Base-by-base conservation (phyloP, 2,888 invertebrate genomes). In the Drymonia ruficornis region DNA sequence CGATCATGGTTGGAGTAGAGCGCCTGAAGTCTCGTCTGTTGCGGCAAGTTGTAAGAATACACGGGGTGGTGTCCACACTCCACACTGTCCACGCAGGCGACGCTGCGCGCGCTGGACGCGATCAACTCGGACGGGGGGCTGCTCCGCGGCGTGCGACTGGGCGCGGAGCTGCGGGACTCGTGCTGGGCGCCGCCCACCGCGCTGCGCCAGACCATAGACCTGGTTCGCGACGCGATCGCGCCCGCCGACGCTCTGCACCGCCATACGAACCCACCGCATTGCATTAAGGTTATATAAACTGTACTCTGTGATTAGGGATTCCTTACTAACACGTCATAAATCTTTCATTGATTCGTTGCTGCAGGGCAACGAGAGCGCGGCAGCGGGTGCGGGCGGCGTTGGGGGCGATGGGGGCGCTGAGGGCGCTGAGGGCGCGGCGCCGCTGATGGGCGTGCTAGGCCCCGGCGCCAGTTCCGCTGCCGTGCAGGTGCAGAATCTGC, bases 171-270 rank as follows among this genome's bases (percentile, higher is more conserved):
- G 59, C 91, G 96, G 3, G 97, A 97, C 86, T 96, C 96, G 23
- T 97, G 97, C 83, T 97, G 96, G 96, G 96, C 96, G 74, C 95
- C 96, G 3, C 95, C 96, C 15, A 95, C 96, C 5, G 96, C 96
- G 31, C 91, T 97, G 61, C 96, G 96, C 73, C 96, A 96, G 84
- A 95, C 95, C 78, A 95, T 96, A 61, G 95, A 96, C 84, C 94
- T 96, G 70, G 95, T 96, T 66, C 93, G 96, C 47, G 95, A 95
- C 77, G 94, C 95, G 42, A 94, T 95, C 67, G 90, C 72, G 4
- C 70, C 93, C 2, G 91, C 55, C 55, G 48, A 61, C 57, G 34
- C 59, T 53, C 46, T 55, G 16, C 58, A n/a, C 4, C 52, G 15
- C 48, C 46, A 40, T 51, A 29, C 45, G n/a, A 43, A 46, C 23